These are phyloP conservation scores for Cyprichromis sp. DNA, from an alignment of 2,113 vertebrate genomes.

Conservation along the genomic window DNA sequence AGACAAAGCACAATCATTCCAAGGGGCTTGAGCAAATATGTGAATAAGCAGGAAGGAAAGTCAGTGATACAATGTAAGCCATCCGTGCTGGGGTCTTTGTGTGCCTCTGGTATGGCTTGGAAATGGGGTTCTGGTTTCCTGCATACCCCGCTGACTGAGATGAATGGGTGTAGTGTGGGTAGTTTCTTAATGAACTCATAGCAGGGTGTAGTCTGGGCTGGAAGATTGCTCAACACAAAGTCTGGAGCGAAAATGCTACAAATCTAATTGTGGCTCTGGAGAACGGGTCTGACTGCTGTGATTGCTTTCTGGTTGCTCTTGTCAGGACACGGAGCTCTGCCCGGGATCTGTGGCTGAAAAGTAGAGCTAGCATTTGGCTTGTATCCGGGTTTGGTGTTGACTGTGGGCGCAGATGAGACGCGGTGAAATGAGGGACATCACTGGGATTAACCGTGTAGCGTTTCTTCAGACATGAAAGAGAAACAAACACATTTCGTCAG, in stretches of 20 bases:
- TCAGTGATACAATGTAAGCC: constrained; percentile 9
- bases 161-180: constrained; percentile 42
- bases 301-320: constrained; percentile 37
- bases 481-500: constrained; percentile 30
- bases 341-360: constrained; percentile 26
- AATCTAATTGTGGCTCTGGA: constrained; percentile 47
- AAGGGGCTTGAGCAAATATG: neutral
- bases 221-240: constrained; percentile 28
- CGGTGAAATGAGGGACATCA: neutral
- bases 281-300: neutral
- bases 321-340: constrained; percentile 17
- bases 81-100: constrained; percentile 17
- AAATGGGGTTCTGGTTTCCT: constrained; percentile 49
- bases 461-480: neutral
- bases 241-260: constrained; percentile 13
- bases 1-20: neutral
- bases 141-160: constrained; percentile 34
- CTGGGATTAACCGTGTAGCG: neutral
- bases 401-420: neutral
- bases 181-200: constrained; percentile 52
- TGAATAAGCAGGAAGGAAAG: neutral
- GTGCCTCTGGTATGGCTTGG: constrained; percentile 7
- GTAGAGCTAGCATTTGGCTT: constrained; percentile 7
- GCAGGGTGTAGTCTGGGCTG: constrained; percentile 44
- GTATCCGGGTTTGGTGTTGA: constrained; percentile 4